Base-by-base conservation (phyloP, 2,888 invertebrate genomes). In the Eilema sororculum region DNA sequence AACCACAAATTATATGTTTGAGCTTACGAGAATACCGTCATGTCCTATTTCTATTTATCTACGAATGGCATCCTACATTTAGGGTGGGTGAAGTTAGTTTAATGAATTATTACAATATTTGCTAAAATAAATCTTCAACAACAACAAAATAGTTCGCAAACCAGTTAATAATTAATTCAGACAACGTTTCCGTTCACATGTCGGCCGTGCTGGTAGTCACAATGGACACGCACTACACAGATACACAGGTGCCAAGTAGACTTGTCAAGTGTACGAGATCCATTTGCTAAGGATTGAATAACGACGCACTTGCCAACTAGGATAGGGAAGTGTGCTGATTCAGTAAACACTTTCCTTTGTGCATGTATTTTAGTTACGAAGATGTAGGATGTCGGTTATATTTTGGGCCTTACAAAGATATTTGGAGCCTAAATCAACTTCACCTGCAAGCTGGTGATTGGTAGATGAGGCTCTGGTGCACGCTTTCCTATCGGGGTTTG, bases 261-360 rank as follows among this genome's bases (percentile, higher is more conserved):
- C 13, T 20, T 65, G 66, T n/a, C 24, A 59, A 59, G 59, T 59
- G 37, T 66, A 66, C n/a, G 59, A n/a, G 25, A 13, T 46, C 46
- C 24, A 25, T 41, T 60, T 28, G 52, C 67, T 59, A 67, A 67
- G 67, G 60, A 67, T 67, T 30, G 22, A 60, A 24, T 67, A 16
- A 60, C 67, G 46, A 30, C 41, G 20, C 30, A 24, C 28, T 60
- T 67, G 67, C 67, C 67, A 67, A 67, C 22, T 60, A 30, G 67
- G 25, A 58, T 66, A 25, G 9, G 52, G 60, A 60, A 56, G 22
- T 52, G 16, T 0, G 6, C 10, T 52, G 28, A n/a, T 52, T 52
- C 52, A n/a, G 5, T 60, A 25, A 25, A 24, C 37, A 37, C 37
- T 62, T 37, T 22, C 16, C 37, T 20, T n/a, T n/a, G 52, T 52